These are phyloP conservation scores for Crotalus adamanteus DNA, from an alignment of 2,797 vertebrate genomes.

Conservation along the genomic window DNA sequence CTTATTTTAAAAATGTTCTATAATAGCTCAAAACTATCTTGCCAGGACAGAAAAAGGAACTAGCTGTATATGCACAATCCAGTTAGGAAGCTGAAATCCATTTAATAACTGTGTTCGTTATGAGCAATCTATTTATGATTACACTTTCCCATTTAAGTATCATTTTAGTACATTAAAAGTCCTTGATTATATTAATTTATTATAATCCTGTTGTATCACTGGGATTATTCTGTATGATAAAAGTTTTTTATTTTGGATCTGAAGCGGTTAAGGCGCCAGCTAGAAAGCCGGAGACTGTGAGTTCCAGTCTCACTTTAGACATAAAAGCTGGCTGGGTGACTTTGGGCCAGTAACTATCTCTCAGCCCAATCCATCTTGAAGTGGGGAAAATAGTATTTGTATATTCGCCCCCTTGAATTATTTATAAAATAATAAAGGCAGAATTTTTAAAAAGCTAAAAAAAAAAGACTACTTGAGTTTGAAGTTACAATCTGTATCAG, in stretches of 20 bases:
- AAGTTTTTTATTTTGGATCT: not conserved
- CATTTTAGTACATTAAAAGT: not conserved
- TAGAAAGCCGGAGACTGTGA: not conserved
- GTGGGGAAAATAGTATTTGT: not conserved
- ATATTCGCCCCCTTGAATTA: not conserved
- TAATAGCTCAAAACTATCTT: not conserved
- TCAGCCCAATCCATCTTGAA: not conserved
- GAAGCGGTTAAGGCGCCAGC: not conserved
- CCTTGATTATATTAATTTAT: not conserved
- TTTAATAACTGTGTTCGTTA: not conserved
- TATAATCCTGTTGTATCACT: not conserved
- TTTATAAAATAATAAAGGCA: not conserved
- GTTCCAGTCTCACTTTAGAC: not conserved
- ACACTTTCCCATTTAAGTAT: not conserved
- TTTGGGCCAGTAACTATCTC: not conserved
- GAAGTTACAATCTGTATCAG: not conserved
- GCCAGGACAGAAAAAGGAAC: not conserved
- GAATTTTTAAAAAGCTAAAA: not conserved
- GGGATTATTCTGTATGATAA: not conserved
- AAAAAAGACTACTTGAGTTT: not conserved
- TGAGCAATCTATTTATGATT: not conserved
- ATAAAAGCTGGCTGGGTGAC: not conserved
- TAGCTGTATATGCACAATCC: not conserved
- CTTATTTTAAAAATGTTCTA: not conserved
- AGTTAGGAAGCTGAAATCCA: not conserved